These are phyloP conservation scores for Drosophila nigricruria DNA, from an alignment of 2,888 invertebrate genomes.

Conservation along the genomic window DNA sequence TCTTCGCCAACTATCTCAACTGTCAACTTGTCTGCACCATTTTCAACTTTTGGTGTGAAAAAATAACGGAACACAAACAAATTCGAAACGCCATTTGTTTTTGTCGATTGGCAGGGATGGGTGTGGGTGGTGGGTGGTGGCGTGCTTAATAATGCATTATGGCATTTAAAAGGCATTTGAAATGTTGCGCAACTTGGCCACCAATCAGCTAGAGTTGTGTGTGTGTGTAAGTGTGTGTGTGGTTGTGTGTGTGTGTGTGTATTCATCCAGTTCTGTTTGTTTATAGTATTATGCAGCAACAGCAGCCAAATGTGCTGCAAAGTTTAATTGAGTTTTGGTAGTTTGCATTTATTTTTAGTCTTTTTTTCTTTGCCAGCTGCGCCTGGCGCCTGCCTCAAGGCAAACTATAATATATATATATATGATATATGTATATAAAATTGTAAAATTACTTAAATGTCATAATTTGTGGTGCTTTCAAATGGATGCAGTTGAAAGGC, in stretches of 20 bases:
- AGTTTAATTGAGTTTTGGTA: conserved; percentile 66
- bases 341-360: conserved; percentile 9
- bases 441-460: background rate
- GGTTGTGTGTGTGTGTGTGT: conserved; percentile 15
- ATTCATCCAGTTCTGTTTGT: conserved; percentile 33
- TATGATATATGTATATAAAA: background rate
- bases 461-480: background rate
- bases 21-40: conserved; percentile 23
- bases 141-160: conserved; percentile 43
- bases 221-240: conserved; percentile 7
- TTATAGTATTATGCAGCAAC: conserved; percentile 39
- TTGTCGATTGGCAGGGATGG: background rate
- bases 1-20: conserved; percentile 18
- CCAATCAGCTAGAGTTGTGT: conserved; percentile 13
- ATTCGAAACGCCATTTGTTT: conserved; percentile 40
- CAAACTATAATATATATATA: conserved; percentile 3
- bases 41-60: conserved; percentile 8
- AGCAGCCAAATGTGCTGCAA: conserved; percentile 36
- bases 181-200: conserved; percentile 35
- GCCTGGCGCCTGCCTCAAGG: conserved; percentile 16
- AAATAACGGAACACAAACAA: conserved; percentile 10
- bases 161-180: conserved; percentile 47
- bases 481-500: background rate
- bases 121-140: background rate
- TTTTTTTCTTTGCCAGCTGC: conserved; percentile 2